Evolutionary conservation across 2,888 invertebrate genomes (phyloP), one percentile per base, ranked within the genome.

Genomic region (Drosophila cracens): DNA sequence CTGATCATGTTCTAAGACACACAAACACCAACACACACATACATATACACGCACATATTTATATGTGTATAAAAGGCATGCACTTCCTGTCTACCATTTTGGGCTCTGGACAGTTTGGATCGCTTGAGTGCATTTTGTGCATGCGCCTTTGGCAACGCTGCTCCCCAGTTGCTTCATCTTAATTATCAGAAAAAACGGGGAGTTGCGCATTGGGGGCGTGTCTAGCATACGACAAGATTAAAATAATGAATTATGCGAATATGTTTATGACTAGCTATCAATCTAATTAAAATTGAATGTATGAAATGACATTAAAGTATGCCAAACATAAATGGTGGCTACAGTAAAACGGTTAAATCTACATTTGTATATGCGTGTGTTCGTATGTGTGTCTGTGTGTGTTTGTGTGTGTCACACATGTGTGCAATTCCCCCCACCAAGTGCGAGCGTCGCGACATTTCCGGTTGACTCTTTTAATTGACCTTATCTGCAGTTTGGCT

Each of bases 401-500:
- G 49, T 46, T 43, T 51, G 34, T 46, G 51, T 51, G 43, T 63
- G 27, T 40, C 16, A 27, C 36, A 72, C 54, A 59, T 38, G 57
- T 69, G 79, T 74, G 67, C 58, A 64, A 46, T 66, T 29, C 49
- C 52, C 64, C 64, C 53, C 58, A 25, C 49, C 81, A 83, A 84
- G 59, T 46, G 46, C 75, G 77, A 81, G 70, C 85, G 85, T 87
- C 87, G 89, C 88, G 89, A 91, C 91, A 91, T 92, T 91, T 91
- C 91, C 91, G 92, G 91, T 91, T 87, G 91, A 90, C 87, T 88
- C 83, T 86, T 89, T 91, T 91, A 91, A 91, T 91, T 91, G 90
- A 91, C 91, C 91, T 89, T 91, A 84, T 91, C 91, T 87, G 79
- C 79, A 84, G 82, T 77, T 76, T 69, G 81, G 58, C 48, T 66